A percentile compares a stretch with the other conserved stretches of the same genome.
These are phyloP conservation scores for Metridium senile DNA, from an alignment of 92 coral and sea anemone species.

Conservation along the genomic window DNA sequence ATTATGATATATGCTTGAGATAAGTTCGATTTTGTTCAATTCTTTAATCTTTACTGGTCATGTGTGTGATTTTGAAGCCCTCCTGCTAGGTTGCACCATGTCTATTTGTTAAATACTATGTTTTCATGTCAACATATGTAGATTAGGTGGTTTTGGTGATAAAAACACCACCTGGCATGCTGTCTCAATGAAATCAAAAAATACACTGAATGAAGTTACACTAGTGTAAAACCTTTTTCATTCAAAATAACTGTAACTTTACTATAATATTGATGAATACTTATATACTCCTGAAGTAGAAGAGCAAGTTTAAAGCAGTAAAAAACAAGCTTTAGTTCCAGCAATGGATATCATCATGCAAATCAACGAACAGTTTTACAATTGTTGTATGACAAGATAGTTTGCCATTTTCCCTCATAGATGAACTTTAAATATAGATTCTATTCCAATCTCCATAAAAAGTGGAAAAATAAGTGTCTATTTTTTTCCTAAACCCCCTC, in stretches of 20 bases:
- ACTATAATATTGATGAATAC: too few relatives aligned
- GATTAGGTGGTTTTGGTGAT: constrained; percentile 31
- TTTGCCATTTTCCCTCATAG: too few relatives aligned
- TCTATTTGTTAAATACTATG: constrained; percentile 16
- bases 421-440: too few relatives aligned
- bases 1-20: background rate
- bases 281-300: too few relatives aligned
- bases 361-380: too few relatives aligned
- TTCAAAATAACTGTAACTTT: background rate
- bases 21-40: background rate
- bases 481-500: background rate
- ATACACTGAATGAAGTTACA: background rate
- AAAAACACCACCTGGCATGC: constrained; percentile 38
- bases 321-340: too few relatives aligned
- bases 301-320: too few relatives aligned
- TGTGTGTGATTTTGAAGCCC: background rate
- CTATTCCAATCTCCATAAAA: too few relatives aligned
- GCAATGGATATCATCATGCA: too few relatives aligned
- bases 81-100: constrained; percentile 13
- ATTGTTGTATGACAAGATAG: too few relatives aligned
- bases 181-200: background rate
- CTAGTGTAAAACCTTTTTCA: background rate
- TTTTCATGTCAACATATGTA: constrained; percentile 43
- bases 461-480: background rate
- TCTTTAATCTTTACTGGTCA: constrained; percentile 7